Evolutionary conservation across 2,888 invertebrate genomes (phyloP), one percentile per base, ranked within the genome.

Genomic region (Hydropsyche betteni): DNA sequence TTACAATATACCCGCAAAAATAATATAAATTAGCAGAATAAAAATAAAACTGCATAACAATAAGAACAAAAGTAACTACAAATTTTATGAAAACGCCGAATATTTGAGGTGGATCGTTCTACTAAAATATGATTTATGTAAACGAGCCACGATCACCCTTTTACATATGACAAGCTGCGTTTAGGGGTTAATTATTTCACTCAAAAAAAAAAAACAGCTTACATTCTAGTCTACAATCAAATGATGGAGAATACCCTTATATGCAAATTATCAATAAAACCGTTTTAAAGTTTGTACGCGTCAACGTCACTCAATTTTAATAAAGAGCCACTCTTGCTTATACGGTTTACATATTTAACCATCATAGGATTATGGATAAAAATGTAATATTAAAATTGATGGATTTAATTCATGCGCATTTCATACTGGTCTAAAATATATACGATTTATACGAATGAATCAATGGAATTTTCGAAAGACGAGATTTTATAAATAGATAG

Each of bases 281-380:
- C 68, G 51, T 14, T 75, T 75, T 74, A 69, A 75, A 77, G 36
- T 77, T 68, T 69, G 50, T 50, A 68, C 76, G 50, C 61, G 76
- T 78, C 72, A 74, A 76, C 68, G 77, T 77, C 77, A 77, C 74
- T 77, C 77, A 72, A 74, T 73, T 70, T 77, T 77, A 75, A 75
- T 75, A 68, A 58, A 51, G 71, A 77, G 34, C 68, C 61, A 61
- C 72, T 74, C 73, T 53, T 24, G 24, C 14, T 58, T 1, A 12
- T 6, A 53, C 53, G 7, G 14, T 53, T 53, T 51, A n/a, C 53
- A 5, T 53, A 53, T 53, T 58, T 58, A 24, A 44, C 44, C 44
- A 44, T 44, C 44, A 44, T 44, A 10, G 44, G 44, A 44, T 44
- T 44, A 44, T 10, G 44, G 10, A 44, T 2, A 24, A 24, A 24